These are phyloP conservation scores for Rhabdomys dilectus DNA, from an alignment of 2,113 vertebrate genomes.

Conservation along the genomic window DNA sequence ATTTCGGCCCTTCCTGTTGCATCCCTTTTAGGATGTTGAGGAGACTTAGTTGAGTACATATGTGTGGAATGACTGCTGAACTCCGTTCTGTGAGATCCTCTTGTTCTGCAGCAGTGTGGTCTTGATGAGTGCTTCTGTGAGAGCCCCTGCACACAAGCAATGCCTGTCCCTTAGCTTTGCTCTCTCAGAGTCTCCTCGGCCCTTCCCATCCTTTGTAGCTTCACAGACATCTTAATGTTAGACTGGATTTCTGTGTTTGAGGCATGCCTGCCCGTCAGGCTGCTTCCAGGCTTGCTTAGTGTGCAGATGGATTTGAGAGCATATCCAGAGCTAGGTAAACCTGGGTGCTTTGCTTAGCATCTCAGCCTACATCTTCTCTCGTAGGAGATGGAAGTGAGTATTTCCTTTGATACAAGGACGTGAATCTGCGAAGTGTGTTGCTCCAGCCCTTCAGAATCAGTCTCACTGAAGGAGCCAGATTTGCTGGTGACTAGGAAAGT, in stretches of 20 bases:
- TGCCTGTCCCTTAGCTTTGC: neutral
- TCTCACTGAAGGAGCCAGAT: neutral
- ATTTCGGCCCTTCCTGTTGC: neutral
- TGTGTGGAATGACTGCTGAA: neutral
- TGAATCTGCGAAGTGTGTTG: neutral
- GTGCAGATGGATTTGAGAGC: neutral
- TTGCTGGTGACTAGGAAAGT: neutral
- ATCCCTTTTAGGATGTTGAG: neutral
- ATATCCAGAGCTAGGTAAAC: neutral
- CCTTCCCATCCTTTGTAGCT: neutral
- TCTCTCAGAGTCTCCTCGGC: neutral
- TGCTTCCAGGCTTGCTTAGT: neutral
- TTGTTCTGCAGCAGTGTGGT: neutral
- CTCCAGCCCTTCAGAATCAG: neutral
- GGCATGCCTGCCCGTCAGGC: too few species aligned
- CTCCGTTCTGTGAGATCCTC: neutral
- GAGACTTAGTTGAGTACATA: neutral
- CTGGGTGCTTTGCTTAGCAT: neutral
- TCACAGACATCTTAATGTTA: slow-evolving; percentile 3
- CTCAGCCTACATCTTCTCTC: neutral
- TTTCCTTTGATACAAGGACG: neutral
- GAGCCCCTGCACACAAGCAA: neutral
- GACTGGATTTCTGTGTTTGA: neutral
- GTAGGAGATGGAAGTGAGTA: neutral
- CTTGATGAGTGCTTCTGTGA: neutral